Evolutionary conservation across 2,888 invertebrate genomes (phyloP).

Genomic region (Epiblema foenella): DNA sequence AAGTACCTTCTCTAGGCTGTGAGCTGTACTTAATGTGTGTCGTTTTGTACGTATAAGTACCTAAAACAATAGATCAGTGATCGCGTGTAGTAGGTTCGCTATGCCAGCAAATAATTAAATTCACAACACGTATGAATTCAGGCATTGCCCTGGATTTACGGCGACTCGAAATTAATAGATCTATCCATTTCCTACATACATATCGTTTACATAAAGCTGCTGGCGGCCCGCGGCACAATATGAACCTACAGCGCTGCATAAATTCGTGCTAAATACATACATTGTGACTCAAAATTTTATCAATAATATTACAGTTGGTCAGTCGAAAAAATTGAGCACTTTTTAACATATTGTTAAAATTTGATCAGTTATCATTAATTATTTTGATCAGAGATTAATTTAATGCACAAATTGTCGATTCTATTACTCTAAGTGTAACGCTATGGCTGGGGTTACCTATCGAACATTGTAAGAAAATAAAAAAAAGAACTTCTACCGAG

Average conservation of each 20-base stretch:
- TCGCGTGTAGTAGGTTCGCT: slow-evolving; percentile 17
- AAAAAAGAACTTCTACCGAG: slow-evolving; percentile 60
- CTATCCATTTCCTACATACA: slow-evolving; percentile 17
- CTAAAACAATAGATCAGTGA: slow-evolving; percentile 19
- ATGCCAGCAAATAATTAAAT: slow-evolving; percentile 22
- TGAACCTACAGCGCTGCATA: slow-evolving; percentile 52
- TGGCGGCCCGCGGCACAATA: background rate
- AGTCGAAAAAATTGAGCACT: slow-evolving; percentile 83
- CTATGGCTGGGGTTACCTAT: slow-evolving; percentile 66
- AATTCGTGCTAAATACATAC: slow-evolving; percentile 56
- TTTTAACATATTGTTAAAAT: slow-evolving; percentile 53
- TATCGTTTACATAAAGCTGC: background rate
- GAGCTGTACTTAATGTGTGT: slow-evolving; percentile 13
- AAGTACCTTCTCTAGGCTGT: slow-evolving; percentile 12
- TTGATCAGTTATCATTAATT: slow-evolving; percentile 53
- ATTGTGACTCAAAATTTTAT: slow-evolving; percentile 57
- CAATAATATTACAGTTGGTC: slow-evolving; percentile 78
- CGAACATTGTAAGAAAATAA: slow-evolving; percentile 57
- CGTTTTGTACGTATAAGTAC: background rate
- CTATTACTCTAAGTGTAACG: slow-evolving; percentile 69
- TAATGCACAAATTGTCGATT: slow-evolving; percentile 78
- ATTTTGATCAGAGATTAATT: slow-evolving; percentile 64
- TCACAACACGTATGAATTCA: slow-evolving; percentile 8
- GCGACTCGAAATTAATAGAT: slow-evolving; percentile 5
- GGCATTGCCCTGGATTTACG: slow-evolving; percentile 12